A percentile compares a stretch with the other conserved stretches of the same genome.
These are phyloP conservation scores for Lycaon pictus DNA, from an alignment of 2,113 vertebrate species.

Conservation along the genomic window DNA sequence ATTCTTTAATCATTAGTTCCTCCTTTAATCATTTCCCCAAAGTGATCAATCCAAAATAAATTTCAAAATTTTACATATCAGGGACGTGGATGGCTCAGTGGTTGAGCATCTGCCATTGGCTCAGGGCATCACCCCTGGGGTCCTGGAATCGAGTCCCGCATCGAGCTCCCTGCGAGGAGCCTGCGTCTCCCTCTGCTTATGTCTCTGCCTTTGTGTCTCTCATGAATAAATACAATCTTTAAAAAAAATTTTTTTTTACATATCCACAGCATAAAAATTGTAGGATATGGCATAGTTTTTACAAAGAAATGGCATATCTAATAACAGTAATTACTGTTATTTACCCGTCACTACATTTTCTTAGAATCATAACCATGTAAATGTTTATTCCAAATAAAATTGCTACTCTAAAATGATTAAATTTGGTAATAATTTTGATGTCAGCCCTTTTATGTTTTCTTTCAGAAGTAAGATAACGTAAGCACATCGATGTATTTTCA, in stretches of 20 bases:
- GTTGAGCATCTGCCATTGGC: too few relatives aligned
- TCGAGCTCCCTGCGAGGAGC: too few relatives aligned
- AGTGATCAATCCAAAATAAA: not conserved
- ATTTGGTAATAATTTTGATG: not conserved
- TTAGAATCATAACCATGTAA: not conserved
- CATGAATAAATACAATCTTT: too few relatives aligned
- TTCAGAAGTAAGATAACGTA: not conserved
- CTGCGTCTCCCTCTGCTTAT: too few relatives aligned
- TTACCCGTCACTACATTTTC: not conserved
- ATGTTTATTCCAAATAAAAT: not conserved
- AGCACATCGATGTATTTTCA: not conserved
- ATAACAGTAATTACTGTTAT: not conserved
- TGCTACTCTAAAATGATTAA: not conserved
- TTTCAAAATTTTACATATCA: not conserved
- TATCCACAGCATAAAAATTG: not conserved
- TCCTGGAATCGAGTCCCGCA: too few relatives aligned
- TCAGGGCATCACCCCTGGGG: too few relatives aligned
- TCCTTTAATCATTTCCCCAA: not conserved
- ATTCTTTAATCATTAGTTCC: not conserved
- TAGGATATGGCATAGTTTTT: not conserved
- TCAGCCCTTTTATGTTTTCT: not conserved
- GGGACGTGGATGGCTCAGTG: too few relatives aligned
- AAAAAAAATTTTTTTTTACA: not conserved
- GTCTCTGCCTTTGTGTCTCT: too few relatives aligned
- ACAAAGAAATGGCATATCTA: not conserved